Conservation (phyloP, 2,888 invertebrate genomes). For the Endotricha flammealis region DNA sequence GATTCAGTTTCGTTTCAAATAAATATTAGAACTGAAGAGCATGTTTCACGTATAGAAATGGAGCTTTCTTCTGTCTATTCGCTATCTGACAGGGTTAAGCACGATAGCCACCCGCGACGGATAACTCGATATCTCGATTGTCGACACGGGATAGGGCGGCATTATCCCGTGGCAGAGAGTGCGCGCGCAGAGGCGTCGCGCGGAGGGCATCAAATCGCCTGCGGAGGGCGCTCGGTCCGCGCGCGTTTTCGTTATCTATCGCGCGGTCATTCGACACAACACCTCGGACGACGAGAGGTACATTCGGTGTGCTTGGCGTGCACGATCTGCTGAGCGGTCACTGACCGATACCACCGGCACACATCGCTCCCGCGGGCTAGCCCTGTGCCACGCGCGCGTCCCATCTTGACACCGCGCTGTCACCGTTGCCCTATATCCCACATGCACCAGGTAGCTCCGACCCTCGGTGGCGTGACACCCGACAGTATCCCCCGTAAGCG, state of each 20-base stretch:
- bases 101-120: slow-evolving; percentile 49
- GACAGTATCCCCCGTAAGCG: slow-evolving; percentile 55
- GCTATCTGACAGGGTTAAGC: slow-evolving; percentile 54
- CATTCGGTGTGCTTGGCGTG: slow-evolving; percentile 36
- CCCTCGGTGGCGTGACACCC: slow-evolving; percentile 58
- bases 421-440: slow-evolving; percentile 25
- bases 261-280: slow-evolving; percentile 52
- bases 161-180: slow-evolving; percentile 56
- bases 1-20: slow-evolving; percentile 9
- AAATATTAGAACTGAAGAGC: slow-evolving; percentile 18
- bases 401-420: slow-evolving; percentile 20
- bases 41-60: slow-evolving; percentile 29
- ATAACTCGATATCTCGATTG: slow-evolving; percentile 72
- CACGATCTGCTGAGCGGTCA: slow-evolving; percentile 53
- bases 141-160: slow-evolving; percentile 71
- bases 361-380: slow-evolving; percentile 26
- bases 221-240: slow-evolving; percentile 69
- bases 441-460: slow-evolving; percentile 51
- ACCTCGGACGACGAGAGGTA: slow-evolving; percentile 53
- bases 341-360: slow-evolving; percentile 54
- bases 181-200: slow-evolving; percentile 73
- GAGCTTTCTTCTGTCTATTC: slow-evolving; percentile 42
- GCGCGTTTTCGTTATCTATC: slow-evolving; percentile 54
- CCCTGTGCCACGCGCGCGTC: slow-evolving; percentile 31
- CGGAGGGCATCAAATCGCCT: slow-evolving; percentile 73